Evolutionary conservation across 2,797 vertebrate genomes (phyloP), one percentile per base, ranked within the genome.

Genomic region (Hypotaenidia okinawae): DNA sequence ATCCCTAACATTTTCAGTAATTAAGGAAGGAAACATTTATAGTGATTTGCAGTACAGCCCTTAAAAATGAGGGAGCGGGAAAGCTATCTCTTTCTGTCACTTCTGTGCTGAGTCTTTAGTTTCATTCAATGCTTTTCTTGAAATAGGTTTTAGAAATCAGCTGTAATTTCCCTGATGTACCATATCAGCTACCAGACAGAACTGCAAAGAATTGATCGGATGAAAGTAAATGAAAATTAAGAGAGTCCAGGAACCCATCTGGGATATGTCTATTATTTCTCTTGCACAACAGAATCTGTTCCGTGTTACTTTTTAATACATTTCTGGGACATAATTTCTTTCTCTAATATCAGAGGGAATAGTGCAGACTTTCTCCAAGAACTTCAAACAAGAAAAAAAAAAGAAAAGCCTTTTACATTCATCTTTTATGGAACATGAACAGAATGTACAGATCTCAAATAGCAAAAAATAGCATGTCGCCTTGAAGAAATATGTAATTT

Each of bases 401-500:
- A 49, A 45, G 43, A 82, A 87, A 86, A 51, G 45, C 33, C 43
- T 80, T 92, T 79, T 92, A 77, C 57, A 51, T 83, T 83, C 27
- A 62, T 92, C 61, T 87, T 93, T 88, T 94, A 84, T 73, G 35
- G 74, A 97, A 86, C 62, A 86, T n/a, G 79, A 96, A 88, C 92
- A 93, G 91, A 94, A 92, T 49, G 82, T 93, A 81, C 87, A 69
- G 89, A 89, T 86, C 67, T 76, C 84, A 75, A 86, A 92, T 9
- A 77, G 69, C 37, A 70, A 89, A 93, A 97, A 96, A 96, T 90
- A 94, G 41, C 41, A 90, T 1, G 0, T 28, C 57, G 14, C 73
- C 90, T 76, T 87, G 78, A 93, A 94, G 55, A 95, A 91, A 84
- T 89, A 87, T 41, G n/a, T 55, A 94, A 90, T 95, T 95, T 96